Percentiles rank a stretch among this genome's conserved stretches.
Conservation (phyloP, 2,888 invertebrate genomes). For the Stenodera caucasica region DNA sequence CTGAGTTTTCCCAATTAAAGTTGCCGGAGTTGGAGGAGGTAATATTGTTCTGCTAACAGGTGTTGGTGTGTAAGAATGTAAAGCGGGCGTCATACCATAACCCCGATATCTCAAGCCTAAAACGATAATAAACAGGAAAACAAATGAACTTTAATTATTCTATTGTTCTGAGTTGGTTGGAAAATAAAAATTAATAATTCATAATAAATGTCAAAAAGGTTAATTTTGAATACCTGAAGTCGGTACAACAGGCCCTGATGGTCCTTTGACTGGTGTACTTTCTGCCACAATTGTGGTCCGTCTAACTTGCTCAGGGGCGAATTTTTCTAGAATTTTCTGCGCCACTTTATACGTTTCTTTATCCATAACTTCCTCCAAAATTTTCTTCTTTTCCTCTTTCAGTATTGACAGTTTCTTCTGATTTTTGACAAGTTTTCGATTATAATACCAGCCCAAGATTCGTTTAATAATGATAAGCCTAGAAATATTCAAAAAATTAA, state of each 20-base stretch:
- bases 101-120: constrained; percentile 22
- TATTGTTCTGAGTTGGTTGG: constrained; percentile 5
- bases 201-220: neutral
- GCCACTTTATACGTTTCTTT: constrained; percentile 97
- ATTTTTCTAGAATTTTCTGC: constrained; percentile 84
- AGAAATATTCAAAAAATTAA: constrained; percentile 56
- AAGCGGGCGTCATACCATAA: neutral
- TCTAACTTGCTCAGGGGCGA: constrained; percentile 66
- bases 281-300: constrained; percentile 21
- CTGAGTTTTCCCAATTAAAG: too few species aligned
- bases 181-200: neutral
- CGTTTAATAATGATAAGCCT: constrained; percentile 80
- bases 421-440: constrained; percentile 77
- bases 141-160: constrained; percentile 13
- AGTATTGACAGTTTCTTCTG: constrained; percentile 71
- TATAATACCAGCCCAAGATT: constrained; percentile 86
- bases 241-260: constrained; percentile 15
- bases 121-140: neutral
- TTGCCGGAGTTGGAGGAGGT: neutral
- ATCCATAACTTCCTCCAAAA: constrained; percentile 95
- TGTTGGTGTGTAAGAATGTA: neutral
- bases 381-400: constrained; percentile 80
- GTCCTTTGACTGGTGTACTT: constrained; percentile 20
- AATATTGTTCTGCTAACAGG: constrained; percentile 16
- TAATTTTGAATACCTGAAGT: constrained; percentile 15